Base-by-base conservation (phyloP, 2,797 vertebrate genomes). In the Melopsittacus undulatus region DNA sequence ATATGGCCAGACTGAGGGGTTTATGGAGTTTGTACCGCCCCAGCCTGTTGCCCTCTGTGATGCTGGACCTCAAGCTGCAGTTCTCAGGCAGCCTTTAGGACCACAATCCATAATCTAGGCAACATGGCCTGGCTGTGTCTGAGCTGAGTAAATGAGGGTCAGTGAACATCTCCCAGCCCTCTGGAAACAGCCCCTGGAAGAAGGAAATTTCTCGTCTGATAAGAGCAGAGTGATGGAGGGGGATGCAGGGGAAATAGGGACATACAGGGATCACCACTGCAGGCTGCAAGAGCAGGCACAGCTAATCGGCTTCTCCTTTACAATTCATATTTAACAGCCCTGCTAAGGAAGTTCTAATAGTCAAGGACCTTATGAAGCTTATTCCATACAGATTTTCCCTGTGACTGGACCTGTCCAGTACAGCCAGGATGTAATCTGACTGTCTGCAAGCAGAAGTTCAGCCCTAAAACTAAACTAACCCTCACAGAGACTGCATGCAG, bases 191-290 rank as follows among this genome's bases (percentile, higher is more conserved):
- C 21, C 24, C 34, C 42, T 45, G 77, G 66, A 90, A 83, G 13
- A 34, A 26, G 26, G 42, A 83, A 46, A 10, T 48, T 90, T 36
- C 48, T 24, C 21, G 22, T 59, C 27, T 64, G 57, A 16, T 45
- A 79, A 83, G 4, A 80, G n/a, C 36, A 68, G 30, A 70, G 59
- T 40, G 43, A 46, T 81, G 49, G 45, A 75, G 73, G 11, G 32
- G 40, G 26, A 64, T 19, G 17, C 0, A 0, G 9, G 32, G 24
- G 54, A 87, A 78, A 76, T 4, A 23, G 2, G 54, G 70, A 46
- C 61, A 51, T 34, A 29, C 6, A 49, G 52, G 34, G 67, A 69
- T 48, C 51, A 68, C 13, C 43, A 52, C 43, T 32, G 61, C 46
- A 59, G 69, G 62, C 51, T 90, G n/a, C 26, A 38, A 49, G 73